Conservation (phyloP, 2,113 vertebrate genomes). For the Leptodactylus fuscus region DNA sequence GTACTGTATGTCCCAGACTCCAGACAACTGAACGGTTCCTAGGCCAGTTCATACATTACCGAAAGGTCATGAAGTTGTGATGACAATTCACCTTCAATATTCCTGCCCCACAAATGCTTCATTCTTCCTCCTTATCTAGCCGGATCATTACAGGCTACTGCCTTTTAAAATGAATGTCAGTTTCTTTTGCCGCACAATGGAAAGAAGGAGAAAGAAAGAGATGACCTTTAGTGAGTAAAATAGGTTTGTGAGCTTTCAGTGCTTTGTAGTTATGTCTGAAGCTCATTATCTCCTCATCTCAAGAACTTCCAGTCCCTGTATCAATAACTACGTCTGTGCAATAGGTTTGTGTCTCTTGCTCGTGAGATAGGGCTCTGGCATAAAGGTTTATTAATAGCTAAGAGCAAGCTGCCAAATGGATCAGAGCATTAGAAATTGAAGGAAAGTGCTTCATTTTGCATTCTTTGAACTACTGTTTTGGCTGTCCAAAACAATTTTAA, state of each 20-base stretch:
- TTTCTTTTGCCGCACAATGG: constrained; percentile 23
- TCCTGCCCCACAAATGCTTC: constrained; percentile 29
- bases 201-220: background rate
- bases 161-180: constrained; percentile 56
- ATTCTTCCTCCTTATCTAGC: constrained; percentile 28
- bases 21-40: constrained; percentile 2
- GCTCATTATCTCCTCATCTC: constrained; percentile 45
- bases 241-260: background rate
- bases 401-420: constrained; percentile 48
- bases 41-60: constrained; percentile 25
- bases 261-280: background rate
- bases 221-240: constrained; percentile 61
- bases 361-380: constrained; percentile 47
- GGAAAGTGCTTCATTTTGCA: constrained; percentile 36
- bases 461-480: constrained; percentile 51
- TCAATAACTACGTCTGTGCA: constrained; percentile 33
- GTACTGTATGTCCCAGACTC: background rate
- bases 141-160: constrained; percentile 41
- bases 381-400: constrained; percentile 61
- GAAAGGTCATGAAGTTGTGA: constrained; percentile 37
- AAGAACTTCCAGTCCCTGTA: constrained; percentile 56
- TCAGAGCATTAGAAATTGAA: background rate
- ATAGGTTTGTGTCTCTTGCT: constrained; percentile 40
- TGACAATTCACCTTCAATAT: constrained; percentile 51
- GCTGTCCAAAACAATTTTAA: constrained; percentile 20